phyloP scores from a whole-genome alignment of 2,113 vertebrate species.

The Hirundichthys speculiger region DNA sequence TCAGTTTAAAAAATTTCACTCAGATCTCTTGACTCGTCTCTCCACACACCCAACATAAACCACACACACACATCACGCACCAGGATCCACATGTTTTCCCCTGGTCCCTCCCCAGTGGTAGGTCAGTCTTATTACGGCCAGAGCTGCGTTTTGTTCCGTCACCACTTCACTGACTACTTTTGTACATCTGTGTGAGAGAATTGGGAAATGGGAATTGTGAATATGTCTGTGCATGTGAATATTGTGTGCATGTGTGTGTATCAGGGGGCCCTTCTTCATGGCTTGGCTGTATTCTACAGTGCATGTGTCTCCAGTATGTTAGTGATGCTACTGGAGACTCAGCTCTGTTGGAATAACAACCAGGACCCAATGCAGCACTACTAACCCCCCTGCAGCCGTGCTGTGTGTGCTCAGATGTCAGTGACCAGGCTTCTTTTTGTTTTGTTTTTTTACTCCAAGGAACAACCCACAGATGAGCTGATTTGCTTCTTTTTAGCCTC shows the following conservation, averaged over 20 bases:
- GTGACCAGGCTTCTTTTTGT: neutral
- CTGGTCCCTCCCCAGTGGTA: too few relatives aligned
- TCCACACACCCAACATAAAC: neutral
- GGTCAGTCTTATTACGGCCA: too few relatives aligned
- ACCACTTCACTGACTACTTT: neutral
- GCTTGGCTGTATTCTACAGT: slow-evolving; percentile 99
- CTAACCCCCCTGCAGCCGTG: slow-evolving; percentile 25
- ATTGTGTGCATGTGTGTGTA: too few relatives aligned
- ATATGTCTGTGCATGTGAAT: slow-evolving; percentile 1
- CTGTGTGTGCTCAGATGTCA: slow-evolving; percentile 16
- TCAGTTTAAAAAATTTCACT: slow-evolving; percentile 33
- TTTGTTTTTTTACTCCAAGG: neutral
- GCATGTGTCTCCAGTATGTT: slow-evolving; percentile 99
- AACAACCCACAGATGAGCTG: too few relatives aligned
- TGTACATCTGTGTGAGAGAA: neutral
- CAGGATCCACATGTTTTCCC: slow-evolving; percentile 16
- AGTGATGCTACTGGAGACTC: slow-evolving; percentile 92
- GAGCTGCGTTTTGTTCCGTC: neutral
- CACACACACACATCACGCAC: neutral
- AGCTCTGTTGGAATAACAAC: slow-evolving; percentile 99
- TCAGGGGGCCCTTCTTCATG: slow-evolving; percentile 58
- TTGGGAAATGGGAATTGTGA: neutral
- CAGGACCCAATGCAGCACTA: slow-evolving; percentile 77
- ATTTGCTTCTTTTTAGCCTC: neutral
- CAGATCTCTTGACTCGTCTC: neutral